Percentiles rank a stretch among this genome's conserved stretches.
phyloP scores from a whole-genome alignment of 2,888 invertebrate genomes.

The Andrena hattorfiana region DNA sequence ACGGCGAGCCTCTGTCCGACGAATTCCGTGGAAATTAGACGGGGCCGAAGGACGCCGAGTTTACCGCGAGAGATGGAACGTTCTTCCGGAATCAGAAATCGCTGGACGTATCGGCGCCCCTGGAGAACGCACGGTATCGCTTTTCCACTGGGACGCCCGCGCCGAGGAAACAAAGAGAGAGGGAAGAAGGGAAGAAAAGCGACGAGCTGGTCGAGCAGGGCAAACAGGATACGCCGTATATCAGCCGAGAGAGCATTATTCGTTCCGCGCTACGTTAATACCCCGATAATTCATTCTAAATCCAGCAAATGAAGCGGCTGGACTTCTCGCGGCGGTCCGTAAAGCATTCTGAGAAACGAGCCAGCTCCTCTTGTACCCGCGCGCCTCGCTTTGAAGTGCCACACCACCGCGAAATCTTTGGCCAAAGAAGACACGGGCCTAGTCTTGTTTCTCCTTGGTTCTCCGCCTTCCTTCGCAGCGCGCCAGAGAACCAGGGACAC shows the following conservation, averaged over 20 bases:
- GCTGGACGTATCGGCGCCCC: not conserved
- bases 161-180: not conserved
- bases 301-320: slow-evolving; percentile 74
- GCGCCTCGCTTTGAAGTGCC: slow-evolving; percentile 66
- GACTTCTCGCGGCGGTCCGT: slow-evolving; percentile 55
- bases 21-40: too few species aligned
- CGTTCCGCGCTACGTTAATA: slow-evolving; percentile 68
- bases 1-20: too few species aligned
- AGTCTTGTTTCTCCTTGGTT: slow-evolving; percentile 3
- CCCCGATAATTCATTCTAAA: slow-evolving; percentile 80
- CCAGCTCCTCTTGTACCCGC: slow-evolving; percentile 32
- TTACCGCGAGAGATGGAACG: too few species aligned
- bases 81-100: not conserved
- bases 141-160: not conserved
- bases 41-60: too few species aligned
- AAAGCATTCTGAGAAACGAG: slow-evolving; percentile 75
- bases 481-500: not conserved
- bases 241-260: slow-evolving; percentile 52
- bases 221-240: slow-evolving; percentile 49
- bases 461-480: not conserved
- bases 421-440: slow-evolving; percentile 24
- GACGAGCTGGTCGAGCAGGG: not conserved
- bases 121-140: not conserved
- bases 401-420: slow-evolving; percentile 26
- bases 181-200: not conserved